Conservation (phyloP, 1,140 invertebrate species). For the Temnothorax nylanderi region DNA sequence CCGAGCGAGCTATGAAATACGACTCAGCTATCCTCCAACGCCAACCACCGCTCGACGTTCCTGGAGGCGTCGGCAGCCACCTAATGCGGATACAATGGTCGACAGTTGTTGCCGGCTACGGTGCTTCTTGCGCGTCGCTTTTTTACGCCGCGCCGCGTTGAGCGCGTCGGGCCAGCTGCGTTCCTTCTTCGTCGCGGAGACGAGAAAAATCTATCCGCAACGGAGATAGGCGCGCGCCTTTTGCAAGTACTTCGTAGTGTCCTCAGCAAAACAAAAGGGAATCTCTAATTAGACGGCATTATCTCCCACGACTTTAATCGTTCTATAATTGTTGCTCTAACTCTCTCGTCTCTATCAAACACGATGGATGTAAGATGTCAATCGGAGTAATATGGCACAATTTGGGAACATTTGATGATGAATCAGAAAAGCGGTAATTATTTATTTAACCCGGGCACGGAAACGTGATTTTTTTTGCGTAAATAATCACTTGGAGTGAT, state of each 20-base stretch:
- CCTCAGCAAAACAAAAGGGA: background rate
- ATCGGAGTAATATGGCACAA: background rate
- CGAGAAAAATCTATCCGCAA: slow-evolving; percentile 59
- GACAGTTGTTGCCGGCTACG: slow-evolving; percentile 70
- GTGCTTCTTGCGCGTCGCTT: slow-evolving; percentile 65
- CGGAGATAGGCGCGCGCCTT: slow-evolving; percentile 21
- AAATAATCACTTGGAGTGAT: no score
- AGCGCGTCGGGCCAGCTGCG: slow-evolving; percentile 54
- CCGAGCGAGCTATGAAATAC: slow-evolving; percentile 70
- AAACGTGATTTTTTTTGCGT: no score
- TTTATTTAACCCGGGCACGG: no score
- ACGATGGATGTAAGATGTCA: background rate
- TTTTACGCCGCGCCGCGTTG: slow-evolving; percentile 53
- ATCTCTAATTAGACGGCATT: slow-evolving; percentile 20
- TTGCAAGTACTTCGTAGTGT: background rate
- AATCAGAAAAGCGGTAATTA: background rate
- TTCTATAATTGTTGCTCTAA: background rate
- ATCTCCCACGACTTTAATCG: slow-evolving; percentile 7
- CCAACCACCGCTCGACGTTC: slow-evolving; percentile 58
- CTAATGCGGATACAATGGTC: slow-evolving; percentile 75
- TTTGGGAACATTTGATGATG: background rate
- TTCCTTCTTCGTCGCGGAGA: slow-evolving; percentile 43
- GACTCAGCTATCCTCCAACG: slow-evolving; percentile 62
- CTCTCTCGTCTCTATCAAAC: background rate
- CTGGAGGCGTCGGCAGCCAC: slow-evolving; percentile 67